A percentile compares a stretch with the other conserved stretches of the same genome.
phyloP scores from a whole-genome alignment of 1,140 invertebrate genomes.

The Calephelis nemesis region DNA sequence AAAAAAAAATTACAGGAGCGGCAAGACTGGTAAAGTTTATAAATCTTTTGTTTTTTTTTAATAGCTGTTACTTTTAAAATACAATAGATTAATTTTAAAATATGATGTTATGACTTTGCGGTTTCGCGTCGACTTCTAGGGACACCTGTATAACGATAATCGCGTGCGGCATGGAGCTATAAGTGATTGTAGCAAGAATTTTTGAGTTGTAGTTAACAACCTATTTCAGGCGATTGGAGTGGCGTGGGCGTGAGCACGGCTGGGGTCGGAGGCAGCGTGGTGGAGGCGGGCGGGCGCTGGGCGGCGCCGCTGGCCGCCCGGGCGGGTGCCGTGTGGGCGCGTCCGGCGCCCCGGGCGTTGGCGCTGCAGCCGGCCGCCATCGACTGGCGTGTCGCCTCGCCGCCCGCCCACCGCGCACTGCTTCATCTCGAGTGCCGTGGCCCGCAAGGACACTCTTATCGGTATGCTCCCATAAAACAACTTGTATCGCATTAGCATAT shows the following conservation, averaged over 20 bases:
- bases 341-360: constrained; percentile 32
- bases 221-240: constrained; percentile 25
- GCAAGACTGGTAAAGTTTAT: too few species aligned
- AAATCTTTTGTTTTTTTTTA: too few species aligned
- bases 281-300: constrained; percentile 40
- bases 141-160: too few species aligned
- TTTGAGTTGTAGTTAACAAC: too few species aligned
- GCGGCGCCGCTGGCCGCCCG: constrained; percentile 36
- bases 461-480: constrained; percentile 30
- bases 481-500: too few species aligned
- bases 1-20: too few species aligned
- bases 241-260: constrained; percentile 25
- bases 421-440: constrained; percentile 56
- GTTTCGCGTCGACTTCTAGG: too few species aligned
- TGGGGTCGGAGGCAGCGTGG: constrained; percentile 35
- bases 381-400: constrained; percentile 44
- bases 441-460: constrained; percentile 52
- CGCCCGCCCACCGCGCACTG: constrained; percentile 33
- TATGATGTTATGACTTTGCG: too few species aligned
- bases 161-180: too few species aligned
- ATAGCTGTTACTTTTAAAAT: too few species aligned
- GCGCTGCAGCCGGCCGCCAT: constrained; percentile 41
- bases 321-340: constrained; percentile 39
- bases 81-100: too few species aligned
- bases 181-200: too few species aligned